Evolutionary conservation across 2,888 invertebrate genomes (phyloP), one percentile per base, ranked within the genome.

Genomic region (Ophioninae sp.): DNA sequence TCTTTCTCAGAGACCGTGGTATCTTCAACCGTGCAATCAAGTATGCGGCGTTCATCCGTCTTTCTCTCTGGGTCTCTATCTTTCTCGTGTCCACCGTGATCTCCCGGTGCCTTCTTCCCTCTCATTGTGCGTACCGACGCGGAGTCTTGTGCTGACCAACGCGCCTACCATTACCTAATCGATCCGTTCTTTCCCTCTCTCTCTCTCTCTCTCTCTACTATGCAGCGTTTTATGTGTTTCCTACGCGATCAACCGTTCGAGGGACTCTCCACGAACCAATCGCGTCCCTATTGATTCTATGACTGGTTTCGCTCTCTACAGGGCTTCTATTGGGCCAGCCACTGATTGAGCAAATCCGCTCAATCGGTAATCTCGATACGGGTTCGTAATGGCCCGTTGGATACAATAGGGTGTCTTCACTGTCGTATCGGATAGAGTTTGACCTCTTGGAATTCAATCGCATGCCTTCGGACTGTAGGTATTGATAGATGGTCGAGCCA

Each of bases 101-200:
- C 77, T 79, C 79, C 74, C 62, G 67, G 74, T 76, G 69, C 62
- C 50, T 68, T 68, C 79, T 65, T 77, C 78, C 79, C 81, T 84
- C 84, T 85, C 81, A 84, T 84, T 76, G 78, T 80, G 81, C 72
- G 79, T 79, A 76, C 80, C 82, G 80, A 81, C 75, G 72, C 69
- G 56, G 67, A 73, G 57, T 77, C 61, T 30, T 30, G 39, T 41
- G 41, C 56, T 65, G 80, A 73, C 64, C 73, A 79, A 74, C 64
- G 62, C 73, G 70, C 76, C 75, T 67, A 59, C 82, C 77, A 79
- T 84, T 84, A 84, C 79, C 77, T 82, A 84, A 84, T 76, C 81
- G 79, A 79, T 79, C 73, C 50, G 75, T 84, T 82, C 73, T 81
- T 81, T 62, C 64, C 69, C 37, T 17, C 41, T 41, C 50, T 56